Base-by-base conservation (phyloP, 2,888 invertebrate species). In the Conistra vaccinii region DNA sequence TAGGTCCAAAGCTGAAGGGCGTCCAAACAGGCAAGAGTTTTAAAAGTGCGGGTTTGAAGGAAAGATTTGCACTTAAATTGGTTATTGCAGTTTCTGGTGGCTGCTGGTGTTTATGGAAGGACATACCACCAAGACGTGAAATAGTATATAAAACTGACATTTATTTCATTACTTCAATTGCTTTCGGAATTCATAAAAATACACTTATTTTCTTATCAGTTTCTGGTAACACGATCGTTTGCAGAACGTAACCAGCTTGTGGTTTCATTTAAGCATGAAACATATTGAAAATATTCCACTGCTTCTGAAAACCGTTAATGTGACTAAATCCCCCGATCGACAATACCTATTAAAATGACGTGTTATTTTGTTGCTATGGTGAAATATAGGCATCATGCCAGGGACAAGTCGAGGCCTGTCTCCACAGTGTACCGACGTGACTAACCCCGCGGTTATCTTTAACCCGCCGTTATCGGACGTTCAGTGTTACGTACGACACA, bases 381-480 rank as follows among this genome's bases (percentile, higher is more conserved):
- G 76, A 76, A 80, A 58, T 66, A 61, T 62, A 68, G 70, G 84
- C 79, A 73, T 2, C 9, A 14, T 70, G 81, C 71, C 76, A 72
- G 76, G 32, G 9, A 82, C 81, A 55, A 35, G 82, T 72, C 76
- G 26, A 20, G 29, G 51, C 85, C 23, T 67, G 82, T 81, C 76
- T 42, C 29, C 32, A 20, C 67, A 0, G 0, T 12, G 35, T 32
- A 42, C 63, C 58, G 26, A 26, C 42, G 58, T 81, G 79, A 79
- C 73, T 81, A 80, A 79, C 80, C 53, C 29, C 53, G 45, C n/a
- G 63, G 80, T 83, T 83, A 81, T 81, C 81, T 83, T 83, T 48
- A 74, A 83, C 84, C 81, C 35, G 23, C 20, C 14, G 74, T n/a
- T 80, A 83, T 81, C 81, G 69, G 65, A 51, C 65, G 78, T 80